Conservation (phyloP, 2,888 invertebrate genomes). For the Lamproptera curius region DNA sequence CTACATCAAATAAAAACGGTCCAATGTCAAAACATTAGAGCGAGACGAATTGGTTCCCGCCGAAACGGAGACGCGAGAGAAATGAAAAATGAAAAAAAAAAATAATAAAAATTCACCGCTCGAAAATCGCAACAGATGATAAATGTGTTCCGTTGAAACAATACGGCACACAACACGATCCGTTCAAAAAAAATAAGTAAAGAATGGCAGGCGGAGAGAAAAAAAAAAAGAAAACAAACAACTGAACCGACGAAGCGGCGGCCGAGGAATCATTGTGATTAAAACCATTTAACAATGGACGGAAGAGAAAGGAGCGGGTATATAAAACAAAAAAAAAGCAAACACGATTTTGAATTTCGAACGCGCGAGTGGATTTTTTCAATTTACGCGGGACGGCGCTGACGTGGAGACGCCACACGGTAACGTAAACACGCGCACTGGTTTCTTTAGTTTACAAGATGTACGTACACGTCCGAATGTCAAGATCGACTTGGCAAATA, state of each 20-base stretch:
- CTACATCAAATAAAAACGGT: neutral
- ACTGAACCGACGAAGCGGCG: neutral
- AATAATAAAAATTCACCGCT: neutral
- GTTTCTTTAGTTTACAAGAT: no score
- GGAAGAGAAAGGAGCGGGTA: neutral
- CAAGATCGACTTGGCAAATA: neutral
- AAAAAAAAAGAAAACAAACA: neutral
- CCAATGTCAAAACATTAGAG: neutral
- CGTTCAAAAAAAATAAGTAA: neutral
- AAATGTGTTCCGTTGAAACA: slow-evolving; percentile 7
- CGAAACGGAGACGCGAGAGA: no score
- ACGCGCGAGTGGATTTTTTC: slow-evolving; percentile 1
- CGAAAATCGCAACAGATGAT: slow-evolving; percentile 2
- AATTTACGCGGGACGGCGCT: slow-evolving; percentile 5
- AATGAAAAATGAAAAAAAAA: neutral
- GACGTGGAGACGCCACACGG: slow-evolving; percentile 8
- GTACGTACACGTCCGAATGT: no score
- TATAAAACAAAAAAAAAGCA: neutral
- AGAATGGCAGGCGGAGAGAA: neutral
- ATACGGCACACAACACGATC: slow-evolving; percentile 7
- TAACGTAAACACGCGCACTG: slow-evolving; percentile 5
- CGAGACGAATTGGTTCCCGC: neutral
- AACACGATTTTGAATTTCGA: slow-evolving; percentile 6
- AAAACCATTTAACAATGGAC: slow-evolving; percentile 12
- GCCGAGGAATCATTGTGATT: slow-evolving; percentile 8